Percentiles rank a stretch among this genome's conserved stretches.
These are phyloP conservation scores for Drosophila austrosaltans DNA, from an alignment of 2,888 invertebrate genomes.

Conservation along the genomic window DNA sequence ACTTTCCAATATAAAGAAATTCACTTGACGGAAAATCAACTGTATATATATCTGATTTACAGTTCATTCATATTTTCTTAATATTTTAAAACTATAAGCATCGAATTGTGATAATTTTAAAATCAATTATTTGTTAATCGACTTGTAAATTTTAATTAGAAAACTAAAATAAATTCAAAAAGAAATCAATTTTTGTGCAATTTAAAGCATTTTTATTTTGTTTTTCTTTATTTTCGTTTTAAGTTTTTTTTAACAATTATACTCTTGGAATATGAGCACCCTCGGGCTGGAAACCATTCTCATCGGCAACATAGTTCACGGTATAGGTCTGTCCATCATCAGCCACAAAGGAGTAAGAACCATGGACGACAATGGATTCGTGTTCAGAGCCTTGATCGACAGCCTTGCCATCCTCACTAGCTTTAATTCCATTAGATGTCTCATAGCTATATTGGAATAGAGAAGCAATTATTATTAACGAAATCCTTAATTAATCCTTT, in stretches of 20 bases:
- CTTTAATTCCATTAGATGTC: constrained; percentile 80
- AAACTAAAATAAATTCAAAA: too few relatives aligned
- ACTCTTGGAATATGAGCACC: constrained; percentile 83
- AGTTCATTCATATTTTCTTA: too few relatives aligned
- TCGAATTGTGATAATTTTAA: too few relatives aligned
- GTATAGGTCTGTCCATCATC: constrained; percentile 86
- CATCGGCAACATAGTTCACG: constrained; percentile 84
- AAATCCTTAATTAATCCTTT: background rate
- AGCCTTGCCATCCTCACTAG: constrained; percentile 84
- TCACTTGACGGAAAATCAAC: too few relatives aligned
- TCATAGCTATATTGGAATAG: constrained; percentile 29
- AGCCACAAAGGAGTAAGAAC: constrained; percentile 85
- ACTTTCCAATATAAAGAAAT: too few relatives aligned
- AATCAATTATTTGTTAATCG: too few relatives aligned
- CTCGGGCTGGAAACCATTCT: constrained; percentile 83
- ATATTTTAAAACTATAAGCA: too few relatives aligned
- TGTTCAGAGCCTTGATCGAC: constrained; percentile 85
- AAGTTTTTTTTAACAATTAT: constrained; percentile 23
- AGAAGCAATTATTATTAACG: background rate
- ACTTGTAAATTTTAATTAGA: too few relatives aligned
- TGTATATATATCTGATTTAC: too few relatives aligned
- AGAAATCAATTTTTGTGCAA: too few relatives aligned
- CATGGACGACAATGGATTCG: constrained; percentile 84
- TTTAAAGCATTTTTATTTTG: background rate
- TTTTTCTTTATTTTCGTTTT: constrained; percentile 31